Conservation (phyloP, 2,113 vertebrate species). For the Alectura lathami region DNA sequence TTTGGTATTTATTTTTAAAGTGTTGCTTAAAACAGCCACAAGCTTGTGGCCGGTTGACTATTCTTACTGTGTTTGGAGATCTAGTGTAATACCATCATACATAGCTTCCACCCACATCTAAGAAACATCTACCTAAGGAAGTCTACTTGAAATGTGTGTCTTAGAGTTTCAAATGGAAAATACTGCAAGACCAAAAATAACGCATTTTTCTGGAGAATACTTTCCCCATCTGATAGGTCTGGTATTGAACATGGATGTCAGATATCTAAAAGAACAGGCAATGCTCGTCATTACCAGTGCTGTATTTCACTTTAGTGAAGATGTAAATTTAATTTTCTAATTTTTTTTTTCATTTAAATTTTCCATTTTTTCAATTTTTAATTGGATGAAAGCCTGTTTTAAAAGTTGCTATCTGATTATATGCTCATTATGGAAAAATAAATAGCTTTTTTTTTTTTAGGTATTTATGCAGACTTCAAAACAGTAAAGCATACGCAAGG, state of each 20-base stretch:
- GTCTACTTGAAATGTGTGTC: conserved; percentile 28
- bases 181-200: conserved; percentile 38
- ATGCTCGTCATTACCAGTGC: neutral
- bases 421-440: neutral
- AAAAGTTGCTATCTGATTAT: neutral
- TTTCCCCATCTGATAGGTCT: conserved; percentile 24
- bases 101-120: conserved; percentile 42
- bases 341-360: too few species aligned
- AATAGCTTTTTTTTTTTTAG: neutral
- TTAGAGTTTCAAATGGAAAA: conserved; percentile 37
- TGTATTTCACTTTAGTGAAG: neutral
- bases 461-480: neutral
- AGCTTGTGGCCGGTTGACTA: conserved; percentile 49
- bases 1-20: conserved; percentile 52
- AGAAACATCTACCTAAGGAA: conserved; percentile 40
- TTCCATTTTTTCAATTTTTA: too few species aligned
- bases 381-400: neutral
- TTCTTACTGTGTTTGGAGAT: conserved; percentile 15
- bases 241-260: conserved; percentile 32
- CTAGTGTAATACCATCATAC: conserved; percentile 5
- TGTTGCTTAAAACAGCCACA: neutral
- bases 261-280: neutral
- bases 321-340: conserved; percentile 3
- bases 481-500: neutral
- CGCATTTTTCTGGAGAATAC: conserved; percentile 25